A percentile compares a stretch with the other conserved stretches of the same genome.
Evolutionary conservation across 30 jellyfish, hydroid and myxozoan genomes (phyloP).

Genomic region (Cassiopea xamachana): DNA sequence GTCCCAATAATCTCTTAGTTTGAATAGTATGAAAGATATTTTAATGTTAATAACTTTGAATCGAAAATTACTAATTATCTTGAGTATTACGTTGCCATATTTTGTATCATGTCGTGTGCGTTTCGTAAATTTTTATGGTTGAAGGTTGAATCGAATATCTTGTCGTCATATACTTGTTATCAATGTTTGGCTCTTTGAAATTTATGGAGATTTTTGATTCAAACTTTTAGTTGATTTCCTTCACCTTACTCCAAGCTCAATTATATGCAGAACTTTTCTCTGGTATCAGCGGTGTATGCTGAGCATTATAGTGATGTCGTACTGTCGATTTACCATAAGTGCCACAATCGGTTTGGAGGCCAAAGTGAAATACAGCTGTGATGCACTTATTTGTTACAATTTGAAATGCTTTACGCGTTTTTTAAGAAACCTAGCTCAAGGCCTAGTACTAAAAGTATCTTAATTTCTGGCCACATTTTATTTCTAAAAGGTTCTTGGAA

Average conservation of each 20-base stretch:
- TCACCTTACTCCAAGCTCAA: not conserved
- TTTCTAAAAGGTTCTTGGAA: too few relatives aligned
- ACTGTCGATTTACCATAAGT: too few relatives aligned
- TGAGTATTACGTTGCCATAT: not conserved
- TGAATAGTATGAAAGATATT: not conserved
- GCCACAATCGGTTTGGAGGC: too few relatives aligned
- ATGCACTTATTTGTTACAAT: too few relatives aligned
- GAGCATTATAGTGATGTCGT: too few relatives aligned
- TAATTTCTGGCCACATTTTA: too few relatives aligned
- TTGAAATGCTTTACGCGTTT: too few relatives aligned
- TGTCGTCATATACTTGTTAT: not conserved
- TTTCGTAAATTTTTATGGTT: not conserved
- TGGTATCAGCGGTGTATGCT: too few relatives aligned
- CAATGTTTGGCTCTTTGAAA: not conserved
- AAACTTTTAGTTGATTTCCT: not conserved
- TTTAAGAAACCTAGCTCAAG: too few relatives aligned
- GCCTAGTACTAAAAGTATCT: too few relatives aligned
- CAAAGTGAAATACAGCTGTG: too few relatives aligned
- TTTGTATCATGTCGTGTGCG: slow-evolving; percentile 5
- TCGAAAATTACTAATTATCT: not conserved
- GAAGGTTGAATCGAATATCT: not conserved
- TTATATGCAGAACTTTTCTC: too few relatives aligned
- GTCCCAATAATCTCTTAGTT: not conserved
- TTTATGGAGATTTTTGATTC: not conserved
- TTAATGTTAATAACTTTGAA: slow-evolving; percentile 3